These are phyloP conservation scores for Pachliopta kotzebuea DNA, from an alignment of 2,888 invertebrate genomes.

Conservation along the genomic window DNA sequence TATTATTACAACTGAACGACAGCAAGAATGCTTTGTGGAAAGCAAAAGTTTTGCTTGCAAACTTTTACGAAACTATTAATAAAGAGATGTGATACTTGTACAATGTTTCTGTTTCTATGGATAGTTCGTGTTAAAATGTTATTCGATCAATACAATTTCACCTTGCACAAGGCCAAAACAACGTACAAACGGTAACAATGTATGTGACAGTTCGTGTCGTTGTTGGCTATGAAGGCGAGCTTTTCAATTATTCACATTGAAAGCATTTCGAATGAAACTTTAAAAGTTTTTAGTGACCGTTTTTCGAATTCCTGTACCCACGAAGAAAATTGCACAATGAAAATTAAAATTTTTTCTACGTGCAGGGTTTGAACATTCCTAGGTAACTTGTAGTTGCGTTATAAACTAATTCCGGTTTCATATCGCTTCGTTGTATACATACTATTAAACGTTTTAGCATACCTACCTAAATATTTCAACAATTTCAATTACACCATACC, in stretches of 20 bases:
- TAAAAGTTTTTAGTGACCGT: not conserved
- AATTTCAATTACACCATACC: not conserved
- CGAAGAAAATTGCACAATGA: not conserved
- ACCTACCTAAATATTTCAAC: not conserved
- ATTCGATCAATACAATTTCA: slow-evolving; percentile 15
- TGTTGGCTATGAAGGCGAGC: not conserved
- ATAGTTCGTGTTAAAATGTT: not conserved
- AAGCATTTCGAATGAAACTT: slow-evolving; percentile 1
- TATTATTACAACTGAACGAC: no score
- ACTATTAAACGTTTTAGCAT: not conserved
- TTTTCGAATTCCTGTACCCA: not conserved
- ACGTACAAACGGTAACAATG: slow-evolving; percentile 10
- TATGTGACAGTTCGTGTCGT: not conserved
- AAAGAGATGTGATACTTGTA: not conserved
- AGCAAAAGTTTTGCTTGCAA: no score
- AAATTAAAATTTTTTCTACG: not conserved
- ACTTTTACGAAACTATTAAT: no score
- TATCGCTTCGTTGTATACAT: not conserved
- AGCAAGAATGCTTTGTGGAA: no score
- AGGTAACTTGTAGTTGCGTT: not conserved
- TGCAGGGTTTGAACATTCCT: not conserved
- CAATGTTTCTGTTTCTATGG: not conserved
- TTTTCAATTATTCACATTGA: slow-evolving; percentile 12
- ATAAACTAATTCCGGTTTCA: not conserved
- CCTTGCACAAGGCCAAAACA: slow-evolving; percentile 15